Conservation (phyloP, 2,113 vertebrate species). For the Tricholaema leucomelas region DNA sequence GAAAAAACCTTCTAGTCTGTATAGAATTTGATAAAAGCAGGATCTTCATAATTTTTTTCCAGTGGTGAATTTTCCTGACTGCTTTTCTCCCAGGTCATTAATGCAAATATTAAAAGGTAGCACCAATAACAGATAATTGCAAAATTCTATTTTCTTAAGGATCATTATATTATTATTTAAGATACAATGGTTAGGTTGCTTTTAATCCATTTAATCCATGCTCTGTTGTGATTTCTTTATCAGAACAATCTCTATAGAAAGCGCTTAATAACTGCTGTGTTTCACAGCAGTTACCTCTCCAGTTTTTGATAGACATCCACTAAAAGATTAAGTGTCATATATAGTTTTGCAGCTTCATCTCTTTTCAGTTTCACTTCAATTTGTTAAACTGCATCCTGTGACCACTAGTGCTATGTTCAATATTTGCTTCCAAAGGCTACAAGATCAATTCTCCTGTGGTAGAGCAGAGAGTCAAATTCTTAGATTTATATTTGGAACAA, state of each 20-base stretch:
- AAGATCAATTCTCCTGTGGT: not conserved
- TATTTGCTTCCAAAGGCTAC: not conserved
- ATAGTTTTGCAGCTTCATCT: not conserved
- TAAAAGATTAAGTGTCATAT: not conserved
- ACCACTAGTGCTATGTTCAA: not conserved
- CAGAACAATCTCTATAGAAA: not conserved
- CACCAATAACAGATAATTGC: not conserved
- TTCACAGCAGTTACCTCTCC: not conserved
- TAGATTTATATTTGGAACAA: not conserved
- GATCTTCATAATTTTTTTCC: not conserved
- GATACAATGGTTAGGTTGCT: not conserved
- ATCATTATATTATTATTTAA: not conserved
- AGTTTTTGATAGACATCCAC: not conserved
- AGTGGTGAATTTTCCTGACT: not conserved
- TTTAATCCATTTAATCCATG: not conserved
- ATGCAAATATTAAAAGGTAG: not conserved
- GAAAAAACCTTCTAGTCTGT: not conserved
- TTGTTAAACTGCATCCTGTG: not conserved
- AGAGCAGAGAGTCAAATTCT: not conserved
- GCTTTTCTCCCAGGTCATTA: slow-evolving; percentile 15
- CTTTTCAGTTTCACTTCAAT: not conserved
- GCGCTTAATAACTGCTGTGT: not conserved
- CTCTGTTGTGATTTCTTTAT: slow-evolving; percentile 15
- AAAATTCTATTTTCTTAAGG: not conserved
- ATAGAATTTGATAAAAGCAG: not conserved